Conservation (phyloP, 2,797 vertebrate species). For the Macropus fuliginosus region DNA sequence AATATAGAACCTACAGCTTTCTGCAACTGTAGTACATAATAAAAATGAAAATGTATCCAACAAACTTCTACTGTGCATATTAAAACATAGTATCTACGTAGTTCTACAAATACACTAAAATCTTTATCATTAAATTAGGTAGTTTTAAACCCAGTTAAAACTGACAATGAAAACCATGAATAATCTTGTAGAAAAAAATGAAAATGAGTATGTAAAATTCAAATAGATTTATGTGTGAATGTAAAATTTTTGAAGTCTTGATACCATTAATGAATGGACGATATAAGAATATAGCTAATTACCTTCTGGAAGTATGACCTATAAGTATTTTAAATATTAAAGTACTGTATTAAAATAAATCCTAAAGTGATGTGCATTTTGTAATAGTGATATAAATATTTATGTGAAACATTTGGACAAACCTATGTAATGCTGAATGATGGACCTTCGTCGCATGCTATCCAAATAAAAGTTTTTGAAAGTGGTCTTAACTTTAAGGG, state of each 20-base stretch:
- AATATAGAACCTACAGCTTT: neutral
- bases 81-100: neutral
- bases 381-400: slow-evolving; percentile 41
- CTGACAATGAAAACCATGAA: neutral
- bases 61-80: neutral
- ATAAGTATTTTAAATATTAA: slow-evolving; percentile 32
- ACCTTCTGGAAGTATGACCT: neutral
- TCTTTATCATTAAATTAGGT: neutral
- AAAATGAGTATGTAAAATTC: neutral
- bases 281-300: neutral
- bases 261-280: neutral
- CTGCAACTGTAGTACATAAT: neutral
- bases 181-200: neutral
- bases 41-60: neutral
- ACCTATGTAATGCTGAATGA: neutral
- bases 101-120: neutral
- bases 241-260: neutral
- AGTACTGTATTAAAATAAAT: slow-evolving; percentile 41
- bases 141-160: neutral
- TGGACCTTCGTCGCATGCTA: neutral
- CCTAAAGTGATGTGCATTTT: neutral
- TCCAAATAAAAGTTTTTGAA: slow-evolving; percentile 26
- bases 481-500: slow-evolving; percentile 6
- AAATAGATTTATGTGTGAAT: neutral
- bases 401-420: neutral